Evolutionary conservation across 2,888 invertebrate genomes (phyloP).

Genomic region (Halictus ligatus): DNA sequence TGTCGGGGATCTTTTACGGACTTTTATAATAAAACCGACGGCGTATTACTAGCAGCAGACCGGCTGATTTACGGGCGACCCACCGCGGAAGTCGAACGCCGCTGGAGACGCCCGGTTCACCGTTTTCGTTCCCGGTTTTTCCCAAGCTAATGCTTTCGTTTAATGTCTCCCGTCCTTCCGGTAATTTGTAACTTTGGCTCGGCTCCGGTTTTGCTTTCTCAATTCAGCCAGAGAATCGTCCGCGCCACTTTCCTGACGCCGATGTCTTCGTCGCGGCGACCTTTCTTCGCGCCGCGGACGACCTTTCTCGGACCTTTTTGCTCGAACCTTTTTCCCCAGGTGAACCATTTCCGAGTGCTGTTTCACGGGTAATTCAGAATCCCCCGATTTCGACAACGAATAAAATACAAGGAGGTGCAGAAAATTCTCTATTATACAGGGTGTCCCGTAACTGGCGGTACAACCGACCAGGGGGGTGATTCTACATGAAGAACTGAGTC

Average conservation of each 20-base stretch:
- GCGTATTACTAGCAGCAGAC: constrained; percentile 26
- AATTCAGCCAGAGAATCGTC: neutral
- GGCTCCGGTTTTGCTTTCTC: neutral
- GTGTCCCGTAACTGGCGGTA: too few species aligned
- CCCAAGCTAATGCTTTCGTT: constrained; percentile 21
- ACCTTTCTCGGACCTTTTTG: neutral
- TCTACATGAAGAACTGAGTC: too few species aligned
- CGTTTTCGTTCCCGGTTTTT: constrained; percentile 46
- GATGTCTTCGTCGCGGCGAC: neutral
- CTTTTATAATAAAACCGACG: constrained; percentile 45
- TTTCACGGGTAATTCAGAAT: neutral
- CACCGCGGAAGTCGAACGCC: constrained; percentile 46
- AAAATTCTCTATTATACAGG: too few species aligned
- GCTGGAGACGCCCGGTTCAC: constrained; percentile 55
- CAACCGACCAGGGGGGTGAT: too few species aligned
- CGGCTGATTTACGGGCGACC: constrained; percentile 52
- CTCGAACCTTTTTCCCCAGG: neutral
- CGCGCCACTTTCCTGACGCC: neutral
- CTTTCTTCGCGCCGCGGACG: neutral
- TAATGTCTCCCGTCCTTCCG: constrained; percentile 21
- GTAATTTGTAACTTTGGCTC: constrained; percentile 5
- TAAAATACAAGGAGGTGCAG: too few species aligned
- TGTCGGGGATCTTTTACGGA: constrained; percentile 22
- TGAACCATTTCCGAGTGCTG: neutral
- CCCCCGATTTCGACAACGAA: too few species aligned